These are phyloP conservation scores for Microcebus ravelobensis DNA, from an alignment of 2,113 vertebrate species.

Conservation along the genomic window DNA sequence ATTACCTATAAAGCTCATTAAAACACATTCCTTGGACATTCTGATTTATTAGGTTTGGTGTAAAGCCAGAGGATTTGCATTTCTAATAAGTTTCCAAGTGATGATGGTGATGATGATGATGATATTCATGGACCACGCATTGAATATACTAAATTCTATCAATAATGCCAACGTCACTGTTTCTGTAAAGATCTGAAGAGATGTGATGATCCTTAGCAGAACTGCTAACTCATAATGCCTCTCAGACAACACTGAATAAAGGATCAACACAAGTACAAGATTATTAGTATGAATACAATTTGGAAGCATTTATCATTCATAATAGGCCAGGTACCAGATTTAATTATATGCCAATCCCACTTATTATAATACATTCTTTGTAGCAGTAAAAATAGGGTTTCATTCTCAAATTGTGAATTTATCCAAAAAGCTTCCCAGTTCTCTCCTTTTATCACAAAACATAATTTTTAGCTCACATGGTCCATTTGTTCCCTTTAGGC, in stretches of 20 bases:
- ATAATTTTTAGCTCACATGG: not conserved
- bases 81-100: slow-evolving; percentile 3
- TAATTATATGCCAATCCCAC: not conserved
- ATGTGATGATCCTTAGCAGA: not conserved
- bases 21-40: not conserved
- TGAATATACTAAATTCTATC: not conserved
- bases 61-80: not conserved
- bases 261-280: not conserved
- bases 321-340: not conserved
- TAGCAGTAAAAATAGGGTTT: not conserved
- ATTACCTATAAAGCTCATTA: not conserved
- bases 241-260: not conserved
- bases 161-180: not conserved
- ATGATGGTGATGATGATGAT: too few relatives aligned
- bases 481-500: not conserved
- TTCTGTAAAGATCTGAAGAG: not conserved
- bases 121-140: not conserved
- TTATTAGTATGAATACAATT: slow-evolving; percentile 32
- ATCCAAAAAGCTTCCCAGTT: not conserved
- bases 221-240: not conserved
- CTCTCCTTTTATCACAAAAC: slow-evolving; percentile 4
- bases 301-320: not conserved
- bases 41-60: not conserved
- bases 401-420: not conserved
- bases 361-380: not conserved